phyloP scores from a whole-genome alignment of 2,888 invertebrate genomes.

The Drosophila prostipennis region DNA sequence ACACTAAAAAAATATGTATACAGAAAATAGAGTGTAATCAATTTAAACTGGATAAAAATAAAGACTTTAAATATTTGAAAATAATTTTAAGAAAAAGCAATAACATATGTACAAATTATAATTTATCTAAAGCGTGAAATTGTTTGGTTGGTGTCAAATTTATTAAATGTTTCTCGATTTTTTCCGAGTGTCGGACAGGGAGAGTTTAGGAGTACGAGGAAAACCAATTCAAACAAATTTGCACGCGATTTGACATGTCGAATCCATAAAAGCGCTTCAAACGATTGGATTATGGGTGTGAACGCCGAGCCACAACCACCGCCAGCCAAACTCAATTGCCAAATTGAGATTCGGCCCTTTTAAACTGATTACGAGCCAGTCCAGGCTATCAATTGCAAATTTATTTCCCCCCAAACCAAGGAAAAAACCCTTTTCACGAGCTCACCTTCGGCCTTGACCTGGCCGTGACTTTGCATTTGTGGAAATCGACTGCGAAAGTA shows the following conservation, averaged over 20 bases:
- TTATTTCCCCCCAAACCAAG: constrained; percentile 43
- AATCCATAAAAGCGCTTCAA: constrained; percentile 69
- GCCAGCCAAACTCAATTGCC: constrained; percentile 39
- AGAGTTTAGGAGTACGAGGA: constrained; percentile 24
- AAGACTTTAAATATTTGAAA: no score
- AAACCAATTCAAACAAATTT: constrained; percentile 70
- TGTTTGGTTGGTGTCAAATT: no score
- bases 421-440: constrained; percentile 17
- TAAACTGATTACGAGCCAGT: constrained; percentile 66
- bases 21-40: no score
- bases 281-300: constrained; percentile 72
- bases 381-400: constrained; percentile 65
- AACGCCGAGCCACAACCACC: constrained; percentile 41
- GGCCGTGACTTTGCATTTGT: constrained; percentile 57
- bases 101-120: no score
- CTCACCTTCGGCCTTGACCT: constrained; percentile 59
- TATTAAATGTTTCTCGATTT: no score
- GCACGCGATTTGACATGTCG: constrained; percentile 72
- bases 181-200: neutral
- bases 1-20: neutral
- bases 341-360: constrained; percentile 62
- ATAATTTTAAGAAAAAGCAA: no score
- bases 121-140: no score
- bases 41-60: no score
- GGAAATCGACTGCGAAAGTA: constrained; percentile 18